Conservation (phyloP, 1,140 invertebrate genomes). For the Aphelenchoides avenae region DNA sequence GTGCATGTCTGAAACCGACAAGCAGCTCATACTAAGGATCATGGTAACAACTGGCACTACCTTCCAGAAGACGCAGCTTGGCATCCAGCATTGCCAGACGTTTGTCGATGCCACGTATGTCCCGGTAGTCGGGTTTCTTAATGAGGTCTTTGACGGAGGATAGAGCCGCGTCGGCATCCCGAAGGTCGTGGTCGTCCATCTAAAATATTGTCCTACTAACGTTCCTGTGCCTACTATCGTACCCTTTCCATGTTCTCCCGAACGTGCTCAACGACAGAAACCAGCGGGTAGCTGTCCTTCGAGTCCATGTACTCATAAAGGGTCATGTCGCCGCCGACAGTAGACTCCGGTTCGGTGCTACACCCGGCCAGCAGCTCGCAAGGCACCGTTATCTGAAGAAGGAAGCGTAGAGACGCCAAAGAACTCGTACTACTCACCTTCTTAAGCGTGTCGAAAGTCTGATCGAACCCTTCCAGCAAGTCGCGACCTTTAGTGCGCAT, state of each 20-base stretch:
- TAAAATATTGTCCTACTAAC: constrained; percentile 5
- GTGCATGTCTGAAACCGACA: constrained; percentile 16
- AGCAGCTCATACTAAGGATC: too few relatives aligned
- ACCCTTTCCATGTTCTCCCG: constrained; percentile 33
- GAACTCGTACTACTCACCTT: too few relatives aligned
- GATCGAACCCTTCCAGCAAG: constrained; percentile 30
- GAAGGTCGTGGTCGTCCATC: constrained; percentile 22
- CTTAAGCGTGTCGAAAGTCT: constrained; percentile 24
- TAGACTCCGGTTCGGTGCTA: constrained; percentile 11
- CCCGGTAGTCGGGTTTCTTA: constrained; percentile 30
- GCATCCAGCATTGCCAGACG: constrained; percentile 23
- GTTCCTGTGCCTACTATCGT: background rate
- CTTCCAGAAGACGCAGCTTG: constrained; percentile 28
- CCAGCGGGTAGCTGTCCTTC: constrained; percentile 41
- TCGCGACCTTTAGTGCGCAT: constrained; percentile 28
- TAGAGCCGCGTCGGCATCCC: constrained; percentile 16
- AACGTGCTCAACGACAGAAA: constrained; percentile 33
- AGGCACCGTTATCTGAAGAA: constrained; percentile 17
- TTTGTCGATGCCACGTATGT: constrained; percentile 43
- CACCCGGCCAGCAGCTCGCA: background rate
- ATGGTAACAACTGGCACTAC: too few relatives aligned
- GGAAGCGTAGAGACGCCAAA: too few relatives aligned
- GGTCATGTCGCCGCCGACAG: constrained; percentile 28
- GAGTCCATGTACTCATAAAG: constrained; percentile 43
- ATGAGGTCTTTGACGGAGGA: constrained; percentile 27